phyloP scores from a whole-genome alignment of 1,140 invertebrate genomes.

The Druon quercuslanigerum region DNA sequence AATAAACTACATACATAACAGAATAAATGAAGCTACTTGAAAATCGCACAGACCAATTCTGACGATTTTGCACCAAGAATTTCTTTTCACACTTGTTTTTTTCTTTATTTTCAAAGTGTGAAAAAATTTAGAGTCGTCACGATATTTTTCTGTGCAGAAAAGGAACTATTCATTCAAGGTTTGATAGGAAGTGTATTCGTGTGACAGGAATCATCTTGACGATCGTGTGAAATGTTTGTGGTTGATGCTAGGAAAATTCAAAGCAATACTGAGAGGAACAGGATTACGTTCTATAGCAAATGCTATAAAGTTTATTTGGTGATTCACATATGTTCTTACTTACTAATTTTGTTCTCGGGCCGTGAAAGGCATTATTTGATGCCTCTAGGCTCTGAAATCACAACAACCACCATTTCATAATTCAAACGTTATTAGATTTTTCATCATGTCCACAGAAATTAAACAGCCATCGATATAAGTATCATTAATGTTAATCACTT shows the following conservation, averaged over 20 bases:
- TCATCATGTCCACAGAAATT: conserved; percentile 26
- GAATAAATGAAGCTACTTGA: conserved; percentile 67
- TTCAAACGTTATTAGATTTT: conserved; percentile 45
- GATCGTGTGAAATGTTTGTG: conserved; percentile 39
- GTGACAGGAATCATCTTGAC: conserved; percentile 33
- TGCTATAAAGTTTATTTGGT: conserved; percentile 66
- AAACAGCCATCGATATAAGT: conserved; percentile 10
- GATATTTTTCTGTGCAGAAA: conserved; percentile 52
- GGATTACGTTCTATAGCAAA: conserved; percentile 51
- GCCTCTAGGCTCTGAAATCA: conserved; percentile 77
- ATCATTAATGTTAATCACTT: background rate
- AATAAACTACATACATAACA: conserved; percentile 66
- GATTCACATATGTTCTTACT: conserved; percentile 75
- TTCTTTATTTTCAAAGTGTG: too few relatives aligned
- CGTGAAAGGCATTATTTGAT: conserved; percentile 77
- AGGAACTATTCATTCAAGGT: conserved; percentile 14
- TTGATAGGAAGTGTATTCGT: conserved; percentile 31
- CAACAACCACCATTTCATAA: conserved; percentile 72
- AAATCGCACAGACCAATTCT: conserved; percentile 58
- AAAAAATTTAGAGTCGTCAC: conserved; percentile 40
- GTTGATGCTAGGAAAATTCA: conserved; percentile 46
- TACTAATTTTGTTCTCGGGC: conserved; percentile 77
- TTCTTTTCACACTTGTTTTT: background rate
- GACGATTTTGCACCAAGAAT: conserved; percentile 42
- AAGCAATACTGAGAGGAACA: conserved; percentile 54